Evolutionary conservation across 1,140 invertebrate genomes (phyloP), one percentile per base, ranked within the genome.

Genomic region (Drosophila albomicans): DNA sequence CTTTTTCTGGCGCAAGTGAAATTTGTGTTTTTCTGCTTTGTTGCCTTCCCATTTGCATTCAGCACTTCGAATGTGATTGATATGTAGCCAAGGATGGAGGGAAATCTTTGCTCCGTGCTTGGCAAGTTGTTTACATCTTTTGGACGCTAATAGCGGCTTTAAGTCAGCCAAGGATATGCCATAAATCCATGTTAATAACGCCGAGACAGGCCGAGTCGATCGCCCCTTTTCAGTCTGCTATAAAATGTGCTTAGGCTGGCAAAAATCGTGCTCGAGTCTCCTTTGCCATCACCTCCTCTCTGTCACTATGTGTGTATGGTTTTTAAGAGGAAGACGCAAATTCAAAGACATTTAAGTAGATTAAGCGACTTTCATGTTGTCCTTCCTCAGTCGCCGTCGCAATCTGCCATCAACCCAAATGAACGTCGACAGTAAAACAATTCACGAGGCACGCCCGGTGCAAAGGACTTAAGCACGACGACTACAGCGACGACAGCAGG

Each of bases 271-370:
- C 8, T 56, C 30, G 30, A 56, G 52, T 38, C 52, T 38, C 13
- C 5, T 5, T 20, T 15, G 8, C 28, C 11, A 4, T 38, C 52
- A 0, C 13, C 5, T n/a, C 15, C n/a, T 15, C 25, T 35, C 51
- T 3, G 6, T 54, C 51, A 15, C 2, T n/a, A 8, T 20, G 3
- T n/a, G 28, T 30, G 11, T 4, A 54, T 32, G 35, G 7, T n/a
- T 41, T 41, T 16, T 16, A 32, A 5, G 15, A 6, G 11, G 8
- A 35, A 15, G 48, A 67, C 43, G 79, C 16, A 80, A 82, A 82
- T 75, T 81, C 87, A 90, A 90, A 90, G 86, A 80, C 82, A 90
- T 90, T 90, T 91, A 90, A 90, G 87, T 87, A 80, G 86, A 90
- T 90, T 90, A 90, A 90, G 79, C 79, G 87, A 91, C 86, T 91